Evolutionary conservation across 2,113 vertebrate genomes (phyloP).

Genomic region (Eptatretus burgeri): DNA sequence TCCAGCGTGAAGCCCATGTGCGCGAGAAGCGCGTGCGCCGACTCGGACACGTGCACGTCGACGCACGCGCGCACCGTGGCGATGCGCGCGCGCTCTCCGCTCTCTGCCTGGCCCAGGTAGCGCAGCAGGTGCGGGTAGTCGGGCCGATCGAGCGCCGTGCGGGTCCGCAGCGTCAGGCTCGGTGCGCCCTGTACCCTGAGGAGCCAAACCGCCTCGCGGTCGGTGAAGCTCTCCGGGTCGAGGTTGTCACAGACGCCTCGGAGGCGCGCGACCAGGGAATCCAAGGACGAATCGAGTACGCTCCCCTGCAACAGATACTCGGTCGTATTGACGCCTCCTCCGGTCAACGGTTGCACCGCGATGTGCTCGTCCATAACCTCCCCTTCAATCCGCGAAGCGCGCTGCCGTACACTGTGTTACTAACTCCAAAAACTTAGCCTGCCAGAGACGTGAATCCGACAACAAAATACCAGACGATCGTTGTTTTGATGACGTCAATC

Average conservation of each 20-base stretch:
- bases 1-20: constrained; percentile 99
- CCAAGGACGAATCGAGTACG: constrained; percentile 62
- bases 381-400: no score
- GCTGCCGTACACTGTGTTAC: no score
- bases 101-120: constrained; percentile 73
- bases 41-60: constrained; percentile 65
- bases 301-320: constrained; percentile 20
- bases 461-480: no score
- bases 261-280: constrained; percentile 66
- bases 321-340: no score
- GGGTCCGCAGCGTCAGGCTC: constrained; percentile 47
- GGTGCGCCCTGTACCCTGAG: constrained; percentile 90
- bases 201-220: constrained; percentile 82
- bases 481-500: no score
- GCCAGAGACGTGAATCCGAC: no score
- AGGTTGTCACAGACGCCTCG: constrained; percentile 84
- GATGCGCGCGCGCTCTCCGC: constrained; percentile 67
- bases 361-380: no score
- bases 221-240: constrained; percentile 62
- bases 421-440: no score
- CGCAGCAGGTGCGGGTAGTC: constrained; percentile 61
- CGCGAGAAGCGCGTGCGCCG: constrained; percentile 55
- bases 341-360: no score
- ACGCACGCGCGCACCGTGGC: constrained; percentile 71
- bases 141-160: constrained; percentile 42